Conservation (phyloP, 2,888 invertebrate genomes). For the Agrilus cyanescens region DNA sequence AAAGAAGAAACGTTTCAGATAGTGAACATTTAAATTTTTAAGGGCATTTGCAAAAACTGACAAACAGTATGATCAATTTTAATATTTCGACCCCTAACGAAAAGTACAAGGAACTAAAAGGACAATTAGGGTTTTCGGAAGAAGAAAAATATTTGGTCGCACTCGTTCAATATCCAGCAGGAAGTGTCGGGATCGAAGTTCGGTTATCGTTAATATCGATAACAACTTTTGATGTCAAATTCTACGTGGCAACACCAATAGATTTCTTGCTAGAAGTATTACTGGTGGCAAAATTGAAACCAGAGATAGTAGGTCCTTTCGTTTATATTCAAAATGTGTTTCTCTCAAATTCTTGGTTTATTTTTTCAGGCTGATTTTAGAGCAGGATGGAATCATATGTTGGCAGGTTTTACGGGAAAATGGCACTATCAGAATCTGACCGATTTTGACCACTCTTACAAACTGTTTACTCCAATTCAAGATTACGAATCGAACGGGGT, state of each 20-base stretch:
- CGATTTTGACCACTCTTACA: slow-evolving; percentile 68
- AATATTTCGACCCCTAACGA: slow-evolving; percentile 66
- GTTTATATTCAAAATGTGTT: neutral
- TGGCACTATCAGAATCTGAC: slow-evolving; percentile 58
- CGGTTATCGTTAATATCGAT: slow-evolving; percentile 49
- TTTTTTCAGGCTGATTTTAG: slow-evolving; percentile 53
- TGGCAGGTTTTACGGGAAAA: slow-evolving; percentile 65
- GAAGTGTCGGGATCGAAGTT: slow-evolving; percentile 58
- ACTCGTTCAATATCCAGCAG: slow-evolving; percentile 54
- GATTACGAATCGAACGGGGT: slow-evolving; percentile 68
- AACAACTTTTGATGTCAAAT: slow-evolving; percentile 60
- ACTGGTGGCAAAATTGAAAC: slow-evolving; percentile 55
- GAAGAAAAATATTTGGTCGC: slow-evolving; percentile 59
- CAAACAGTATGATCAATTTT: slow-evolving; percentile 62
- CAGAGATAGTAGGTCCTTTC: slow-evolving; percentile 43
- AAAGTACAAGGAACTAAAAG: slow-evolving; percentile 51
- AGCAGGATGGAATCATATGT: slow-evolving; percentile 61
- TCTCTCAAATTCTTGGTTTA: slow-evolving; percentile 1
- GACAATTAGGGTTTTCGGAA: slow-evolving; percentile 61
- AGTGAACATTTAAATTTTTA: slow-evolving; percentile 9
- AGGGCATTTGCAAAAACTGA: slow-evolving; percentile 59
- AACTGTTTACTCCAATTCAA: slow-evolving; percentile 65
- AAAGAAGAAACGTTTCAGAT: neutral
- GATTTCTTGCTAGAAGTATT: slow-evolving; percentile 55
- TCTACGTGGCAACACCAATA: slow-evolving; percentile 62